Conservation (phyloP, 2,113 vertebrate species). For the Hystrix brachyura region DNA sequence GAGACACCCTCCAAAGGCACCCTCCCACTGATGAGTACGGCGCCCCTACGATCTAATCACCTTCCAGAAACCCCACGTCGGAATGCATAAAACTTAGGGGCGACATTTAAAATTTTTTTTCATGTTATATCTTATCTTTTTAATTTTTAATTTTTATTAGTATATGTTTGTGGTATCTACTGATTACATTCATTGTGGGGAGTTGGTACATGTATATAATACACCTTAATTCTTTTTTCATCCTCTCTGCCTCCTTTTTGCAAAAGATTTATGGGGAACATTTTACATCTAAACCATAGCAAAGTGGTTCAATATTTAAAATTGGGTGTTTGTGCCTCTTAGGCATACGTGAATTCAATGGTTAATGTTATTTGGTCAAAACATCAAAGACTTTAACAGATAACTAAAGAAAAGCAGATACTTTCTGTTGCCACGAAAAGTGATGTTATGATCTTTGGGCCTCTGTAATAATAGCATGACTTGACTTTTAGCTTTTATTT, state of each 20-base stretch:
- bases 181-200: not conserved
- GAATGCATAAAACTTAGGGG: not conserved
- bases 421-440: not conserved
- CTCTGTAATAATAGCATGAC: not conserved
- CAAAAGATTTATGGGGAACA: not conserved
- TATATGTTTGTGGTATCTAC: not conserved
- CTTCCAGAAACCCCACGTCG: not conserved
- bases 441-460: not conserved
- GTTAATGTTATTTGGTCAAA: constrained; percentile 16
- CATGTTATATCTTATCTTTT: not conserved
- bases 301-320: not conserved
- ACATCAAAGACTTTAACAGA: not conserved
- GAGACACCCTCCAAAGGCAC: not conserved
- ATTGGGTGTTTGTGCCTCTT: not conserved
- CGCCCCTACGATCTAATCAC: not conserved
- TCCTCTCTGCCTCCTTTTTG: not conserved
- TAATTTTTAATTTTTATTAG: not conserved
- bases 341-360: not conserved
- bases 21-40: not conserved
- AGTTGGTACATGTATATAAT: not conserved
- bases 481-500: constrained; percentile 44
- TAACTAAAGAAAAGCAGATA: constrained; percentile 28
- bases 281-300: not conserved
- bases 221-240: not conserved
- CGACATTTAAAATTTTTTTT: not conserved